phyloP scores from a whole-genome alignment of 2,888 invertebrate genomes.

The Hydrotaea diabolus region DNA sequence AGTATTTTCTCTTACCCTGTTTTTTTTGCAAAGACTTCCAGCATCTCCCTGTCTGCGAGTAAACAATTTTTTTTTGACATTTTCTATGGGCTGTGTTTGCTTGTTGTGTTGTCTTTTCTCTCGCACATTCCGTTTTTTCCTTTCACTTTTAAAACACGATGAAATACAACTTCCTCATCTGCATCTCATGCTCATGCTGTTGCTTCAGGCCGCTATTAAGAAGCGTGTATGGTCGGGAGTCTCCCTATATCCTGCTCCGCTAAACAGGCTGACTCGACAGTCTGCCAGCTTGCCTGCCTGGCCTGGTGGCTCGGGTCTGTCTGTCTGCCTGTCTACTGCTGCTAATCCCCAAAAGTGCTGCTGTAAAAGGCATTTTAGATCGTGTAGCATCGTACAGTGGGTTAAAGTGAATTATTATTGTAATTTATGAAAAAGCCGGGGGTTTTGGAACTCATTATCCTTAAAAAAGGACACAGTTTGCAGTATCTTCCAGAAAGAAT shows the following conservation, averaged over 20 bases:
- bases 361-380: background rate
- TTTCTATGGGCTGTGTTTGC: constrained; percentile 13
- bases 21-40: background rate
- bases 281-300: background rate
- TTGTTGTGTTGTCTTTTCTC: background rate
- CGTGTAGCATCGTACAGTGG: background rate
- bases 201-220: background rate
- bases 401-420: background rate
- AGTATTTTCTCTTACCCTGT: background rate
- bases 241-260: background rate
- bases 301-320: background rate
- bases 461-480: too few relatives aligned
- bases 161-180: constrained; percentile 32
- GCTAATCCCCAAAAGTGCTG: background rate
- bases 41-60: background rate
- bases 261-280: background rate
- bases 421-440: too few relatives aligned
- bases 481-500: too few relatives aligned
- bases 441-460: too few relatives aligned
- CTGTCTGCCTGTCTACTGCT: background rate
- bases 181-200: background rate
- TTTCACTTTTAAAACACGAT: constrained; percentile 30
- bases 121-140: background rate
- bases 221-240: background rate
- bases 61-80: background rate